phyloP scores from a whole-genome alignment of 2,888 invertebrate species.

The Scelioninae gen. 2 region DNA sequence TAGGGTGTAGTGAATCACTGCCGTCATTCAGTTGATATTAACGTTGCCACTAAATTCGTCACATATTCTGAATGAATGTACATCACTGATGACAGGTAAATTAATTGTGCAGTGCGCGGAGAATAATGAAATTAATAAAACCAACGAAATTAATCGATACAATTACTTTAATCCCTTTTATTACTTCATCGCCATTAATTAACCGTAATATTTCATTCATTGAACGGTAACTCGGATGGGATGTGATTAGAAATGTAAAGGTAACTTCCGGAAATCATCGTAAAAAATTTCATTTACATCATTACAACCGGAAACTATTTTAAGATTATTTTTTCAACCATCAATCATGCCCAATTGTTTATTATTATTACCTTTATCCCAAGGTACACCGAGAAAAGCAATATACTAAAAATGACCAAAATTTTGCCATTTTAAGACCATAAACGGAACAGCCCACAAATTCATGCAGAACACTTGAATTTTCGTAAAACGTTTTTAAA shows the following conservation, averaged over 20 bases:
- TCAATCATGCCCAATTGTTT: no score
- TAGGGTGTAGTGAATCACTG: constrained; percentile 8
- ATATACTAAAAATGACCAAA: no score
- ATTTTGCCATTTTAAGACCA: no score
- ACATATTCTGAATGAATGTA: background rate
- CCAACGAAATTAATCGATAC: background rate
- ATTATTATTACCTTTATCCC: no score
- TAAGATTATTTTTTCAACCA: no score
- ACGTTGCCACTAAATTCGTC: background rate
- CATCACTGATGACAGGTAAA: background rate
- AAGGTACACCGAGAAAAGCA: no score
- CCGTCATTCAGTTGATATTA: background rate
- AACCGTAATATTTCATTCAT: constrained; percentile 35
- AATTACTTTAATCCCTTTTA: constrained; percentile 38
- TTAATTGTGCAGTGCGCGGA: background rate
- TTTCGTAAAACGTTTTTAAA: no score
- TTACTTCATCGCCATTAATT: constrained; percentile 39
- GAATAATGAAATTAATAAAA: background rate
- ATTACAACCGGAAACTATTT: no score
- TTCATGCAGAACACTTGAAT: no score
- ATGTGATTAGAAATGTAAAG: constrained; percentile 39
- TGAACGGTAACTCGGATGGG: constrained; percentile 41
- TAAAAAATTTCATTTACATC: background rate
- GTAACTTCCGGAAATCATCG: constrained; percentile 8
- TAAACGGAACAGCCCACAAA: no score